A percentile compares a stretch with the other conserved stretches of the same genome.
phyloP scores from a whole-genome alignment of 53 echinoderm and acorn worm genomes.

The Crossaster papposus region DNA sequence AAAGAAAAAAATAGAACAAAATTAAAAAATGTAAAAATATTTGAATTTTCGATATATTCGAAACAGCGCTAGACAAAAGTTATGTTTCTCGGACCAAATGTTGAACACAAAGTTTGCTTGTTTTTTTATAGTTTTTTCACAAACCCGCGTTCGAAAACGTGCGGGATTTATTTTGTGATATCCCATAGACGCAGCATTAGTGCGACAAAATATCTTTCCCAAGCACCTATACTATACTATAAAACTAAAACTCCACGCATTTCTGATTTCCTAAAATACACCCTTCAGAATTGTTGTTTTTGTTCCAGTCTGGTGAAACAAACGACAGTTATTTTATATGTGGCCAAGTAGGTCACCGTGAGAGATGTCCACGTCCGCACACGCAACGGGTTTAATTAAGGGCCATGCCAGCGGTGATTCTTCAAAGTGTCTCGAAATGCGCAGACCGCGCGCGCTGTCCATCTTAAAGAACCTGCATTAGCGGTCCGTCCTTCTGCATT shows the following conservation, averaged over 20 bases:
- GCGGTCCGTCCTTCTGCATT: slow-evolving; percentile 22
- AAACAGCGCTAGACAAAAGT: too few species aligned
- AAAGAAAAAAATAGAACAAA: too few species aligned
- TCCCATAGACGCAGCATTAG: neutral
- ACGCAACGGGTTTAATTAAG: slow-evolving; percentile 54
- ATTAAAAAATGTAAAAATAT: too few species aligned
- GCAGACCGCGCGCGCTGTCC: slow-evolving; percentile 1
- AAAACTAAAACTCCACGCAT: neutral
- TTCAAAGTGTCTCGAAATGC: slow-evolving; percentile 38
- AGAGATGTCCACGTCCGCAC: slow-evolving; percentile 5
- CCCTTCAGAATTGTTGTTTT: neutral
- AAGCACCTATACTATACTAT: neutral
- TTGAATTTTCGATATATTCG: too few species aligned
- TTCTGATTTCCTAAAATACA: neutral
- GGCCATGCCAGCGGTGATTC: slow-evolving; percentile 22
- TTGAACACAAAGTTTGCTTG: neutral
- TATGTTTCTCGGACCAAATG: neutral
- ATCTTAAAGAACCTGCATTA: slow-evolving; percentile 39
- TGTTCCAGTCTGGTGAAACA: neutral
- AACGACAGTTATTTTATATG: neutral
- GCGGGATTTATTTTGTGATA: neutral
- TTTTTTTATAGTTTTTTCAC: neutral
- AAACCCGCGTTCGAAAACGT: neutral
- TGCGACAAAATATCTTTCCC: neutral
- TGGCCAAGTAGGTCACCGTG: slow-evolving; percentile 11